These are phyloP conservation scores for Strigops habroptila DNA, from an alignment of 2,113 vertebrate genomes.

Conservation along the genomic window DNA sequence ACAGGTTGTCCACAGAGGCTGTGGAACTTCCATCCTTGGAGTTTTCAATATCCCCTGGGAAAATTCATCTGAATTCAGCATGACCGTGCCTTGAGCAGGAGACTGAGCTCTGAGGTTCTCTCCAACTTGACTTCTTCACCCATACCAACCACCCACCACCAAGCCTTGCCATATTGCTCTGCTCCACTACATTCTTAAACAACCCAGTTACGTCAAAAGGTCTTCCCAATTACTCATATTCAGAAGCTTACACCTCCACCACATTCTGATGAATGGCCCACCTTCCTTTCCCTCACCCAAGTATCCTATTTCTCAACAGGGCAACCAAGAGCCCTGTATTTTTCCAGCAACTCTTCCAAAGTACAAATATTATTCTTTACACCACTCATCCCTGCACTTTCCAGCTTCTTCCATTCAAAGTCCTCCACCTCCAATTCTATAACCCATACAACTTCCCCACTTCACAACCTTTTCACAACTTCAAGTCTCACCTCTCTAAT, in stretches of 20 bases:
- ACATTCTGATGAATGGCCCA: background rate
- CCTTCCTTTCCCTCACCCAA: background rate
- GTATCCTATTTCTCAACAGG: background rate
- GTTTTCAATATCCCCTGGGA: background rate
- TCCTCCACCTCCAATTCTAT: background rate
- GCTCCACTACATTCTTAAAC: background rate
- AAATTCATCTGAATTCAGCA: background rate
- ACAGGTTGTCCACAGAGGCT: background rate
- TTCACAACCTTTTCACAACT: background rate
- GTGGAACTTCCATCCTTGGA: background rate
- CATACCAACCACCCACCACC: background rate
- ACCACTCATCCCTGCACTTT: accelerated
- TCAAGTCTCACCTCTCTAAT: background rate
- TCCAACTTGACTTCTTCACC: background rate
- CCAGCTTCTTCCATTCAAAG: background rate
- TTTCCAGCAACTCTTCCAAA: background rate
- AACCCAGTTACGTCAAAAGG: background rate
- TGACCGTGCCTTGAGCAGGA: background rate
- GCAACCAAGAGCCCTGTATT: background rate
- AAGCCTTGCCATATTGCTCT: background rate
- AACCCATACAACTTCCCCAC: background rate
- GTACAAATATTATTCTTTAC: background rate
- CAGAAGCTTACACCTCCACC: background rate
- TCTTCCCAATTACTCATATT: background rate
- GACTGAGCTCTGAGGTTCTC: background rate